Percentiles rank a stretch among this genome's conserved stretches.
phyloP scores from a whole-genome alignment of 2,113 vertebrate genomes.

The Vulpes lagopus region DNA sequence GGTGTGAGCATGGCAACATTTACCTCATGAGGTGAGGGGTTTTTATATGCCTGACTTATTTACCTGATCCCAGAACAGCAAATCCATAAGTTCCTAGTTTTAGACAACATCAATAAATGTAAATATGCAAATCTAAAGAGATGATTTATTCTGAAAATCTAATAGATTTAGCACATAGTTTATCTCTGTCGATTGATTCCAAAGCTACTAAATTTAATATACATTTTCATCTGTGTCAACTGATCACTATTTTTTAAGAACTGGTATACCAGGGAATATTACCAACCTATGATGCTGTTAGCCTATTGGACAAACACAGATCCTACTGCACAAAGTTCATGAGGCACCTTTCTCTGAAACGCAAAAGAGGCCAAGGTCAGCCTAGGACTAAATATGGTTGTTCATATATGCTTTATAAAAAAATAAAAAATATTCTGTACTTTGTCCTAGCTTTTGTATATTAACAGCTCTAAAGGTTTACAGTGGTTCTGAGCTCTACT shows the following conservation, averaged over 20 bases:
- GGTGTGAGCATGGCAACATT: not conserved
- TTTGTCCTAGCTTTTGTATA: not conserved
- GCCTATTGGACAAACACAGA: not conserved
- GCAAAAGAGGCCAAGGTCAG: not conserved
- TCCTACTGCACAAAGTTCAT: not conserved
- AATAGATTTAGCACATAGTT: not conserved
- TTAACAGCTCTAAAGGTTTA: not conserved
- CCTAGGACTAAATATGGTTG: not conserved
- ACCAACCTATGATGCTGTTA: not conserved
- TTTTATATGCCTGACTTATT: not conserved
- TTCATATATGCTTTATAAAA: not conserved
- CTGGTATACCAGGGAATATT: not conserved
- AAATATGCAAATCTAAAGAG: not conserved
- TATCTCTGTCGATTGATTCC: not conserved
- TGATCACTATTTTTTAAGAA: not conserved
- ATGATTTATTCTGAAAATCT: not conserved
- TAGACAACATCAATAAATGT: not conserved
- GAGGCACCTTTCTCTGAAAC: constrained; percentile 7
- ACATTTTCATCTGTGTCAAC: not conserved
- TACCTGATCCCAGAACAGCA: not conserved
- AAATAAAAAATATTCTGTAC: not conserved
- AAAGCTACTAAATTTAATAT: not conserved
- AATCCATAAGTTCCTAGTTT: not conserved
- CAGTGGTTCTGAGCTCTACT: not conserved
- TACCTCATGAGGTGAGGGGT: not conserved